A percentile compares a stretch with the other conserved stretches of the same genome.
Conservation (phyloP, 2,797 vertebrate species). For the Centroberyx gerrardi region DNA sequence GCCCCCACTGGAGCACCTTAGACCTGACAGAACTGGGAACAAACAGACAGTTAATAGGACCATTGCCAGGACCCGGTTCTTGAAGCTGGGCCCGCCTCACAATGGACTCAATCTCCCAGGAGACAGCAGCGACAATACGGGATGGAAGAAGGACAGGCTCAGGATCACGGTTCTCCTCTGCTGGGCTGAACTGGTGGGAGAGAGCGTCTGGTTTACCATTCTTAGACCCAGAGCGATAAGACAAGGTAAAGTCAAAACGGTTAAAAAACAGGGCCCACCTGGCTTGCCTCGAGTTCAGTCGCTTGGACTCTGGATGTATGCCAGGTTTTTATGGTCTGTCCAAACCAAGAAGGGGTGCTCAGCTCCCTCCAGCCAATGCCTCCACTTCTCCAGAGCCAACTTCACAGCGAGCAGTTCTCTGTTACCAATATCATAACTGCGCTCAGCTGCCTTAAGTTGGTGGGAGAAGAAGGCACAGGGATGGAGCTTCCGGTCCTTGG, state of each 20-base stretch:
- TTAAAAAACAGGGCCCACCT: background rate
- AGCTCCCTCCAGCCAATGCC: background rate
- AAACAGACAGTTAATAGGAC: background rate
- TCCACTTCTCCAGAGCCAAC: background rate
- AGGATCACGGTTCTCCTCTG: background rate
- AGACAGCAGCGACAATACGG: background rate
- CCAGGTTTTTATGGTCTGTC: background rate
- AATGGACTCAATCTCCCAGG: background rate
- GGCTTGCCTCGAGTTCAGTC: background rate
- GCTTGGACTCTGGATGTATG: background rate
- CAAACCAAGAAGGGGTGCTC: background rate
- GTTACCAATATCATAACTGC: background rate
- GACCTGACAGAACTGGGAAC: background rate
- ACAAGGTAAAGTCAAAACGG: background rate
- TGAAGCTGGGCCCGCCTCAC: background rate
- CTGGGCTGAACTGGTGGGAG: background rate
- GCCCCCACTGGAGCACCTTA: background rate
- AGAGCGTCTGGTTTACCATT: background rate
- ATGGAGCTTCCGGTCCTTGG: too few species aligned
- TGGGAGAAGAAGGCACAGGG: too few species aligned
- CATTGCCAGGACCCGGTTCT: background rate
- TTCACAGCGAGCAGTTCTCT: background rate
- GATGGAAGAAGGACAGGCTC: background rate
- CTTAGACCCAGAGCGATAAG: background rate
- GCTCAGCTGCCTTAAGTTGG: background rate